These are phyloP conservation scores for Gobio occitaniae DNA, from an alignment of 2,797 vertebrate species.

Conservation along the genomic window DNA sequence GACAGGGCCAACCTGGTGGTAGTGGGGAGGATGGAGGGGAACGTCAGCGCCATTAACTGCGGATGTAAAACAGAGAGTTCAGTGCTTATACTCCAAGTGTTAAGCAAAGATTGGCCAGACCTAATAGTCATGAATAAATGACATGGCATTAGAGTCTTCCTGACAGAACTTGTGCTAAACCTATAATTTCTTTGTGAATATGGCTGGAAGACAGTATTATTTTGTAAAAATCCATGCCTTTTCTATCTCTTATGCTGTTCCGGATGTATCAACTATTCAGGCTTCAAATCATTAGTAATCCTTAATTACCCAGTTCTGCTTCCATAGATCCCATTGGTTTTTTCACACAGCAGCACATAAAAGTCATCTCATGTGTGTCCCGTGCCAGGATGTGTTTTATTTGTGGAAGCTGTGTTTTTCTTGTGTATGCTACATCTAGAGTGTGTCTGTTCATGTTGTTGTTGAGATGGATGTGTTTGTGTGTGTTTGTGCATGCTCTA, in stretches of 20 bases:
- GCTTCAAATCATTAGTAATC: conserved; percentile 18
- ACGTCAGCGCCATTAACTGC: too few species aligned
- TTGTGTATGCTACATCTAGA: background rate
- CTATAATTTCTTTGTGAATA: background rate
- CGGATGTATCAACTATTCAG: background rate
- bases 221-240: background rate
- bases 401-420: conserved; percentile 12
- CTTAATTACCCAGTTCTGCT: conserved; percentile 25
- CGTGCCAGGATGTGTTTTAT: background rate
- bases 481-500: background rate
- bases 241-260: background rate
- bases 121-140: too few species aligned
- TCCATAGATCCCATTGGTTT: conserved; percentile 2
- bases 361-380: background rate
- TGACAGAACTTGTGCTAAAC: too few species aligned
- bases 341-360: background rate
- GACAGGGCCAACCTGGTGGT: too few species aligned
- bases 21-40: too few species aligned
- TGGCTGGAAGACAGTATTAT: background rate
- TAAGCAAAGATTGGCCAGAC: too few species aligned
- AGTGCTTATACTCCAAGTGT: too few species aligned
- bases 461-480: conserved; percentile 1
- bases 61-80: too few species aligned
- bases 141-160: too few species aligned
- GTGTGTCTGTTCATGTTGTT: background rate